These are phyloP conservation scores for Argentina silus DNA, from an alignment of 2,797 vertebrate species.

Conservation along the genomic window DNA sequence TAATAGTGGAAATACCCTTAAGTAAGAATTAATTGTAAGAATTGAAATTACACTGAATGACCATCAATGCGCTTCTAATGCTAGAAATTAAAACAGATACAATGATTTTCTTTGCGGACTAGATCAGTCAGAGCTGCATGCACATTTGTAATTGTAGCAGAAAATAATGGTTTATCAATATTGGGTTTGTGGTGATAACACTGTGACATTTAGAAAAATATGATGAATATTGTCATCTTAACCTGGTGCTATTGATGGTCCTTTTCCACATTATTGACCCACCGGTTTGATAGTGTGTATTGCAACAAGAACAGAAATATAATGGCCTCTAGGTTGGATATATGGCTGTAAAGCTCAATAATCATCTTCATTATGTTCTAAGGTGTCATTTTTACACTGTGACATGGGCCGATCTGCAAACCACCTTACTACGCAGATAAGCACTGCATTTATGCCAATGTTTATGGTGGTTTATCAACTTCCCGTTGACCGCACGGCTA, in stretches of 20 bases:
- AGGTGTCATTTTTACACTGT: too few relatives aligned
- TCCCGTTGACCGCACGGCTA: too few relatives aligned
- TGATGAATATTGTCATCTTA: slow-evolving; percentile 69
- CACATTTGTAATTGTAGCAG: slow-evolving; percentile 58
- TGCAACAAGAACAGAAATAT: slow-evolving; percentile 52
- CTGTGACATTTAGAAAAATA: slow-evolving; percentile 71
- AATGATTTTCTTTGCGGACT: neutral
- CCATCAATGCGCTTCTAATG: too few relatives aligned
- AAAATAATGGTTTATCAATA: slow-evolving; percentile 66
- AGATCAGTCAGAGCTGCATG: neutral
- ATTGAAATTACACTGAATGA: too few relatives aligned
- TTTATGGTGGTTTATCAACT: too few relatives aligned
- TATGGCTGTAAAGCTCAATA: neutral
- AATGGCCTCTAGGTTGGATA: neutral
- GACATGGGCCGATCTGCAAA: too few relatives aligned
- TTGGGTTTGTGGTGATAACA: slow-evolving; percentile 74
- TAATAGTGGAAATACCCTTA: too few relatives aligned
- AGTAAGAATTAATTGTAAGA: too few relatives aligned
- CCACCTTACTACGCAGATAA: too few relatives aligned
- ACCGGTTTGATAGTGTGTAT: slow-evolving; percentile 65
- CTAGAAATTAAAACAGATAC: neutral
- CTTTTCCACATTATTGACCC: slow-evolving; percentile 58
- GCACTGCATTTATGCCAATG: too few relatives aligned
- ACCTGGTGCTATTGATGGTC: slow-evolving; percentile 68
- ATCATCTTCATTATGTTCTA: neutral